These are phyloP conservation scores for Cygnus olor DNA, from an alignment of 2,797 vertebrate genomes.

Conservation along the genomic window DNA sequence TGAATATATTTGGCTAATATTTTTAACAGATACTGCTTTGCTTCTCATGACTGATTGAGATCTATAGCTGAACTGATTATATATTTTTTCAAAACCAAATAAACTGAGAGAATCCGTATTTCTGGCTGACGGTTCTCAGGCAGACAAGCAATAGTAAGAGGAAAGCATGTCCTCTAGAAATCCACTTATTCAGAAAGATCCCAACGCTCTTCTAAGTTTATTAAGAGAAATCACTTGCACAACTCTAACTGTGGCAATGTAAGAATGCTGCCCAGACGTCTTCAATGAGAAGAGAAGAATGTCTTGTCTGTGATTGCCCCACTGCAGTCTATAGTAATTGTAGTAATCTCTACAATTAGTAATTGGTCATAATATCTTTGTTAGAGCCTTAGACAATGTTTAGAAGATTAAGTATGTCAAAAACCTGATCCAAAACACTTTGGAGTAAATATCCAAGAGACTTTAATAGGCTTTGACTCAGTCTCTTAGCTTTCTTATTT, in stretches of 20 bases:
- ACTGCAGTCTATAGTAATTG: neutral
- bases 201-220: constrained; percentile 36
- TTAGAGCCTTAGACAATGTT: neutral
- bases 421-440: neutral
- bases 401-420: neutral
- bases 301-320: neutral
- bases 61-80: constrained; percentile 57
- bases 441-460: neutral
- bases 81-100: constrained; percentile 72
- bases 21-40: constrained; percentile 42
- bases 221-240: constrained; percentile 51
- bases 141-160: constrained; percentile 51
- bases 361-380: constrained; percentile 6
- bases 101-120: constrained; percentile 51
- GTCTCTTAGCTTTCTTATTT: neutral
- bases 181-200: constrained; percentile 40
- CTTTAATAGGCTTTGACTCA: neutral
- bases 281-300: constrained; percentile 5
- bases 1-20: constrained; percentile 43
- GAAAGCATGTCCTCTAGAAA: constrained; percentile 11
- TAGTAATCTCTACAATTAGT: neutral
- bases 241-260: neutral
- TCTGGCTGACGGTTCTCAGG: constrained; percentile 60
- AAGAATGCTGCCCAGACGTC: neutral
- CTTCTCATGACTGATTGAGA: constrained; percentile 59